Evolutionary conservation across 2,797 vertebrate species (phyloP), one percentile per base, ranked within the genome.

Genomic region (Sebastes flavidus): DNA sequence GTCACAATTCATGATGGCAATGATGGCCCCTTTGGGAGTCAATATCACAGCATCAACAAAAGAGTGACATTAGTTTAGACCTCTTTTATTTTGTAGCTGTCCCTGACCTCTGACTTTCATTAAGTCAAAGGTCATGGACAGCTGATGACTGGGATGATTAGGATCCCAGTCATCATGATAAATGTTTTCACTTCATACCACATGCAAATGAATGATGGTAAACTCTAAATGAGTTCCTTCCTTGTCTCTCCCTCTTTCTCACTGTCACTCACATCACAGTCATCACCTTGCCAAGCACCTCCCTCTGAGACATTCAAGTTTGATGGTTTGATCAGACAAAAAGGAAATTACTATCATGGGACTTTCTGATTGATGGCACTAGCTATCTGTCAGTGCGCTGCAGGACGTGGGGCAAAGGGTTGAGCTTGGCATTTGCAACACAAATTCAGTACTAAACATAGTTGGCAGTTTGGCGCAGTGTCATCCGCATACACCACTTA

Each of bases 261-360:
- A 5, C 72, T 81, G 72, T 90, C 86, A 69, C 20, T 89, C 89
- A 75, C 66, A 74, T 78, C 77, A 20, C 74, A 72, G 78, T 63
- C 69, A 89, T 89, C 83, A 91, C 93, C 90, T 92, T 86, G 77
- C 82, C 74, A 78, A 46, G 76, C 87, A 82, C 72, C 83, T 94
- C 92, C 91, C 90, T 88, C 38, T 25, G 92, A 91, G 92, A 92
- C 85, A 65, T 85, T 92, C 75, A 70, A 63, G 82, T 89, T 76
- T 91, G 90, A 93, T 79, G 86, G 88, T 88, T 87, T 84, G 85
- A 91, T 92, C 89, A 89, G 89, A 90, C 82, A 72, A 87, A 82
- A 65, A 91, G 87, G 77, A 91, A 90, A 92, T 90, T 76, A 87
- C 83, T 80, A 78, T 85, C 91, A 69, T 62, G 89, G 91, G 90